These are phyloP conservation scores for Sparidentex hasta DNA, from an alignment of 2,797 vertebrate genomes.

Conservation along the genomic window DNA sequence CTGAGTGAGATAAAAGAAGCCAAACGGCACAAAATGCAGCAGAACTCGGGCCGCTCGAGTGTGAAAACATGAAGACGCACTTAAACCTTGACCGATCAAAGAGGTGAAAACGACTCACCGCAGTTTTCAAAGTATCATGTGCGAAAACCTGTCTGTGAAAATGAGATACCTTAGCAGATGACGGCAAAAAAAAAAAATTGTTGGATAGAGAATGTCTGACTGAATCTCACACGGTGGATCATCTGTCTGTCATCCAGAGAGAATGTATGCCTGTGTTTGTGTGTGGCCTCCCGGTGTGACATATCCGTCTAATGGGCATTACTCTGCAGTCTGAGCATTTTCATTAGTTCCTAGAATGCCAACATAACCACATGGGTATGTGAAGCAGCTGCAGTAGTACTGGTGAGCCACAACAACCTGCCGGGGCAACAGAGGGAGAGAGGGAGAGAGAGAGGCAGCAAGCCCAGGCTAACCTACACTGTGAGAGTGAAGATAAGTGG, in stretches of 20 bases:
- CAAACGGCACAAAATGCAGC: not conserved
- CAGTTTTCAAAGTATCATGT: not conserved
- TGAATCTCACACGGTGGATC: conserved; percentile 27
- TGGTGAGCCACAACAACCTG: conserved; percentile 46
- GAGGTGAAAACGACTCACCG: not conserved
- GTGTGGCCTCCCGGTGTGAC: conserved; percentile 60
- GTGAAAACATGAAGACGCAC: not conserved
- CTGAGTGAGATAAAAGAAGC: not conserved
- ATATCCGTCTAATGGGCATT: conserved; percentile 66
- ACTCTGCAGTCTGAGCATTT: conserved; percentile 79
- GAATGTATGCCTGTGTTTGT: not conserved
- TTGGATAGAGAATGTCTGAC: conserved; percentile 25
- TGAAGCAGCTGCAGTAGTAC: conserved; percentile 73
- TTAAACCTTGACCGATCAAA: not conserved
- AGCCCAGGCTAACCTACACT: conserved; percentile 35
- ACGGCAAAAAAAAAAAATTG: not conserved
- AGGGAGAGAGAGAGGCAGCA: not conserved
- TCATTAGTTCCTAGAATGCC: conserved; percentile 76
- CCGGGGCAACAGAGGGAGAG: not conserved
- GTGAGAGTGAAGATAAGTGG: conserved; percentile 44
- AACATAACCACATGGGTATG: conserved; percentile 70
- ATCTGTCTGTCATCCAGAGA: conserved; percentile 18
- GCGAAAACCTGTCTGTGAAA: not conserved
- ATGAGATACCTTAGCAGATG: not conserved
- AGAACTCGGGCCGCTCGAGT: not conserved